phyloP scores from a whole-genome alignment of 2,888 invertebrate genomes.

The Elysia crispata region DNA sequence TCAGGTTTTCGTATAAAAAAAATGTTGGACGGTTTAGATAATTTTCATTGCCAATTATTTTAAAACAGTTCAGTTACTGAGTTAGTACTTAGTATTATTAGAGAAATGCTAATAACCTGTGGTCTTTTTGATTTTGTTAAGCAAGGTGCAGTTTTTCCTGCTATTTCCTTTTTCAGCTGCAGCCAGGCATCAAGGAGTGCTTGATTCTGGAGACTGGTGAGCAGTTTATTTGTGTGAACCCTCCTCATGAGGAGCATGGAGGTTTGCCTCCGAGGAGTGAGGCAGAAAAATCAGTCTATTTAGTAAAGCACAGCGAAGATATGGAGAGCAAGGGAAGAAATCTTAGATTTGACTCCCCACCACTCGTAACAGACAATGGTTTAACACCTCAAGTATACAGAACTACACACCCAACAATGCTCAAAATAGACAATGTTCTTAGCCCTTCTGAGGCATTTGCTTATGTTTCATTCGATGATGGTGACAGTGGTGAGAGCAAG shows the following conservation, averaged over 20 bases:
- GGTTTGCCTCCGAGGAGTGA: neutral
- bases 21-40: no score
- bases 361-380: neutral
- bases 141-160: neutral
- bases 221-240: conserved; percentile 49
- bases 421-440: neutral
- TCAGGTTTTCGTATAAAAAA: no score
- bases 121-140: neutral
- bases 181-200: conserved; percentile 60
- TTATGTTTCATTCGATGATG: neutral
- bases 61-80: no score
- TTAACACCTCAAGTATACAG: no score
- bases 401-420: no score
- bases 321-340: neutral
- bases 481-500: neutral
- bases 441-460: neutral
- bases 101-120: neutral
- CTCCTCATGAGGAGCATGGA: neutral
- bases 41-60: no score
- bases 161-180: conserved; percentile 39
- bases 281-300: neutral
- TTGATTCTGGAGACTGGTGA: conserved; percentile 63
- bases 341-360: conserved; percentile 19
- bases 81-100: no score
- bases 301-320: neutral